Conservation (phyloP, 1,140 invertebrate species). For the Drosophila littoralis region DNA sequence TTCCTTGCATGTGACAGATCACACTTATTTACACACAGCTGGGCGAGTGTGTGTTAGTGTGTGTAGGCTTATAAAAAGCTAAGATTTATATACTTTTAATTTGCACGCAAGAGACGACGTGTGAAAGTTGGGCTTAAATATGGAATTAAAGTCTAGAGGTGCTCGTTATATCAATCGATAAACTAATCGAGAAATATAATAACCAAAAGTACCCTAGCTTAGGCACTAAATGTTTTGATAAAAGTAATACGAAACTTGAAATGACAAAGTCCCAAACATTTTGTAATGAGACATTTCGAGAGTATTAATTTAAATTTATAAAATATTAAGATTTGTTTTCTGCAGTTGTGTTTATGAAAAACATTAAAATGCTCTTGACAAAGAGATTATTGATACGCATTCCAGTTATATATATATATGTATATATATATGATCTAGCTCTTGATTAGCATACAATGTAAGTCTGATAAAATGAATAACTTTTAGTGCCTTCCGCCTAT, state of each 20-base stretch:
- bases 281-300: too few relatives aligned
- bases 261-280: too few relatives aligned
- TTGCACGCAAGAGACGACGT: background rate
- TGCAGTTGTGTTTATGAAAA: too few relatives aligned
- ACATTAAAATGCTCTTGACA: too few relatives aligned
- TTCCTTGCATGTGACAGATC: constrained; percentile 35
- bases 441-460: constrained; percentile 68
- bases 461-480: constrained; percentile 36
- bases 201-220: too few relatives aligned
- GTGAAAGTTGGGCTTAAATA: background rate
- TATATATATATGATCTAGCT: background rate
- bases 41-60: background rate
- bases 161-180: background rate
- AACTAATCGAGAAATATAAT: too few relatives aligned
- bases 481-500: constrained; percentile 25
- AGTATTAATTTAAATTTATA: too few relatives aligned
- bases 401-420: too few relatives aligned
- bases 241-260: too few relatives aligned
- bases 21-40: constrained; percentile 11
- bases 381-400: too few relatives aligned
- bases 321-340: too few relatives aligned
- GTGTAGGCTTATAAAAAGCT: constrained; percentile 4
- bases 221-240: too few relatives aligned
- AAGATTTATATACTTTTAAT: constrained; percentile 28
- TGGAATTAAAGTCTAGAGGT: background rate